Conservation (phyloP, 2,888 invertebrate genomes). For the Suillia variegata region DNA sequence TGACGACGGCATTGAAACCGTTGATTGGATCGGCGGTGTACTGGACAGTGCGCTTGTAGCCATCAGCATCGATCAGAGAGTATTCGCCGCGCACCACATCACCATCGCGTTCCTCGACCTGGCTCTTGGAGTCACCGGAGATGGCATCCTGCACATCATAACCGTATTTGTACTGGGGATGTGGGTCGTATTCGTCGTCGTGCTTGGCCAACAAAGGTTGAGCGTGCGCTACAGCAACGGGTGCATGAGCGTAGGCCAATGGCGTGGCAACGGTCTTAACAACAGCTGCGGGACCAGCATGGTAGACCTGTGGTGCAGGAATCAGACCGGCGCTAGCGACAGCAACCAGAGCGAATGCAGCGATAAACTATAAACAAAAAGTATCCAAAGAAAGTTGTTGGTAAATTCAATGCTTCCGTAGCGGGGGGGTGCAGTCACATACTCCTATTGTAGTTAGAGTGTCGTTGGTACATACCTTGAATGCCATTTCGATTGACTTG, state of each 20-base stretch:
- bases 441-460: not conserved
- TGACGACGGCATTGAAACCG: conserved; percentile 57
- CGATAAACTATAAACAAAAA: conserved; percentile 41
- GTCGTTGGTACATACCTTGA: conserved; percentile 40
- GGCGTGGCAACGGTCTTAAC: conserved; percentile 29
- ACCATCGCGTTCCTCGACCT: conserved; percentile 57
- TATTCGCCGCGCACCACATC: conserved; percentile 60
- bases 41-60: conserved; percentile 52
- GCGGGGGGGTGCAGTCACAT: conserved; percentile 14
- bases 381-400: conserved; percentile 16
- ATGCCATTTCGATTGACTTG: conserved; percentile 38
- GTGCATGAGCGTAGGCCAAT: conserved; percentile 27
- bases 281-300: conserved; percentile 37
- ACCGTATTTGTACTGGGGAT: conserved; percentile 54
- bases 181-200: conserved; percentile 52
- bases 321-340: conserved; percentile 50
- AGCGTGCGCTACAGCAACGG: too few relatives aligned
- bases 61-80: conserved; percentile 57
- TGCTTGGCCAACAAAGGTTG: conserved; percentile 41
- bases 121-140: conserved; percentile 58
- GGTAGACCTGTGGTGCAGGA: conserved; percentile 42
- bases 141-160: conserved; percentile 56
- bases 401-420: not conserved
- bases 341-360: conserved; percentile 48
- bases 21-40: conserved; percentile 55